These are phyloP conservation scores for Leucoraja ocellata DNA, from an alignment of 2,797 vertebrate genomes.

Conservation along the genomic window DNA sequence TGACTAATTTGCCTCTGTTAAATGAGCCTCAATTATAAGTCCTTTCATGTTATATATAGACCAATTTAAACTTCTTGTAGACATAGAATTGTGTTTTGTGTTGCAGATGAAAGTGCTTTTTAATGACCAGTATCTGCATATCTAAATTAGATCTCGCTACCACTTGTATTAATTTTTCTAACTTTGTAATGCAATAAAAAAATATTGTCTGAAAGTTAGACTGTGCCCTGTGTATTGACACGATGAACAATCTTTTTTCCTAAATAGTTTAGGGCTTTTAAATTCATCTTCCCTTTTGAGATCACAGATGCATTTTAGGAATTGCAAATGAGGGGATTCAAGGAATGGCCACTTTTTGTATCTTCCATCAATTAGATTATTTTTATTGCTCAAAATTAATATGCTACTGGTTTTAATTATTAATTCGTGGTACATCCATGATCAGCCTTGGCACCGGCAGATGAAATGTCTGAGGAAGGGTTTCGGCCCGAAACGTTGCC, in stretches of 20 bases:
- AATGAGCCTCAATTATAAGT: background rate
- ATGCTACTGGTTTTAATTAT: too few relatives aligned
- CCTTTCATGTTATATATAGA: constrained; percentile 21
- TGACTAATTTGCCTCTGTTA: background rate
- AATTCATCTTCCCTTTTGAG: background rate
- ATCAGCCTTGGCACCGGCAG: too few relatives aligned
- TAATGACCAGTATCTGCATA: constrained; percentile 30
- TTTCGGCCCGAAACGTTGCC: too few relatives aligned
- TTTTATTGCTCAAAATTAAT: too few relatives aligned
- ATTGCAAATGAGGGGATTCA: background rate
- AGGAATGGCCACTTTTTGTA: too few relatives aligned
- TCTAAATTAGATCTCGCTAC: constrained; percentile 25
- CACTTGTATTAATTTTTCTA: background rate
- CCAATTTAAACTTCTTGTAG: constrained; percentile 6
- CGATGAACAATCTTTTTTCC: background rate
- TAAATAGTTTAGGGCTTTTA: background rate
- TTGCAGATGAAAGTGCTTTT: constrained; percentile 14
- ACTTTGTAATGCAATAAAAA: background rate
- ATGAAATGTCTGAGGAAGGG: too few relatives aligned
- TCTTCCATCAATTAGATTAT: too few relatives aligned
- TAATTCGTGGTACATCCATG: too few relatives aligned
- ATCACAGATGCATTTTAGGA: too few relatives aligned
- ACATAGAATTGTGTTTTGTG: background rate
- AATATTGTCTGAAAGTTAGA: background rate
- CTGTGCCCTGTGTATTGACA: background rate